These are phyloP conservation scores for Drosophila atripex DNA, from an alignment of 2,888 invertebrate genomes.

Conservation along the genomic window DNA sequence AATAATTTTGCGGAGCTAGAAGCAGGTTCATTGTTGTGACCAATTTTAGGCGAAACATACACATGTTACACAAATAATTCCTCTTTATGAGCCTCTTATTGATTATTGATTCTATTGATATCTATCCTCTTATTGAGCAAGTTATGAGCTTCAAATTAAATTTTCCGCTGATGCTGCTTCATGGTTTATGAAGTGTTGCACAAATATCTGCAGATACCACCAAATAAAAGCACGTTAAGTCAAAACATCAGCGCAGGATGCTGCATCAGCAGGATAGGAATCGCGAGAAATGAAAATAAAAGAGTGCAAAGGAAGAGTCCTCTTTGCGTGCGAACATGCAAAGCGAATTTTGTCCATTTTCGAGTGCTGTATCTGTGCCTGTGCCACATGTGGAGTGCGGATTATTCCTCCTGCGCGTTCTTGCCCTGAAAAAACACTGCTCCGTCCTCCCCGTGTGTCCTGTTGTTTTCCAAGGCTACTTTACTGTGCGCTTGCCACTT, in stretches of 20 bases:
- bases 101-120: too few relatives aligned
- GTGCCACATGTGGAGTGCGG: constrained; percentile 63
- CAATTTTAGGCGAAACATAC: neutral
- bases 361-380: constrained; percentile 49
- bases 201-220: constrained; percentile 67
- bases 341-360: constrained; percentile 78
- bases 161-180: constrained; percentile 63
- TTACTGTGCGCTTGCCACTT: constrained; percentile 39
- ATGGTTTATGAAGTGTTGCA: constrained; percentile 76
- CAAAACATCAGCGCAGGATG: constrained; percentile 31
- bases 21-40: too few relatives aligned
- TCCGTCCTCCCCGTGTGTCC: constrained; percentile 5
- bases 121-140: too few relatives aligned
- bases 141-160: constrained; percentile 73
- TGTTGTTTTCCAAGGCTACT: constrained; percentile 39
- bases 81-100: too few relatives aligned
- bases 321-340: constrained; percentile 75
- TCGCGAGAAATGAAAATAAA: constrained; percentile 1
- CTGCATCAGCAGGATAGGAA: constrained; percentile 66
- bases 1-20: neutral
- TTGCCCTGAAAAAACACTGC: constrained; percentile 34
- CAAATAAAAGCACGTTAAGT: constrained; percentile 34
- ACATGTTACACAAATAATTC: constrained; percentile 38
- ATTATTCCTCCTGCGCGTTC: constrained; percentile 26
- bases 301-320: constrained; percentile 33